Evolutionary conservation across 2,113 vertebrate species (phyloP), one percentile per base, ranked within the genome.

Genomic region (Chlorodrepanis virens): DNA sequence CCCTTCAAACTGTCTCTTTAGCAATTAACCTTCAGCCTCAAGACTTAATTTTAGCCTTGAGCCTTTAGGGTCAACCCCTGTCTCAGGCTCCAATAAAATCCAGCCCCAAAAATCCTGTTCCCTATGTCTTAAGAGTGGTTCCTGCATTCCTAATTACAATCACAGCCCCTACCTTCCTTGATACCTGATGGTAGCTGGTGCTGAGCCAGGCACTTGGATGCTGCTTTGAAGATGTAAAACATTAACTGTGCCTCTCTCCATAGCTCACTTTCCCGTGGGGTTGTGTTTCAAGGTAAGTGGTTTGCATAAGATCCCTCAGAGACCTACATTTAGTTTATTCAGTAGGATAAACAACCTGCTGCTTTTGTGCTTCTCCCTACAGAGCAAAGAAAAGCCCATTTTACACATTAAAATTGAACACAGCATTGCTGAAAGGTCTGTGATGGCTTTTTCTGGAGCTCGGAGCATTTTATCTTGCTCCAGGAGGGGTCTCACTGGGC

Each of bases 211-310:
- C 16, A 7, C 39, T 80, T 20, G 67, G 42, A 92, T 86, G 72
- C 70, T 72, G 71, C 71, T 67, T 75, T 82, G 92, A 90, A 83
- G 94, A 95, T 50, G 80, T 94, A 94, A 95, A 94, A 84, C 85
- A 91, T 91, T 94, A 94, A 94, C 61, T 27, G 28, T 24, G n/a
- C 79, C 60, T 92, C 80, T 90, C 91, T 90, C 83, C 65, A 14
- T 59, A 71, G 89, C 91, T 93, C 69, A 2, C 57, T 76, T 88
- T 89, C 95, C 88, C 80, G 1, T 12, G 87, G 83, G 94, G 61
- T 63, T 95, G 77, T 87, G 69, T 95, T 96, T 91, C 96, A 94
- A 97, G 96, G 95, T 96, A 96, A 97, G 95, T 95, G 93, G 93
- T 97, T 97, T 97, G 95, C 47, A 53, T 95, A 97, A 96, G 92